Evolutionary conservation across 2,797 vertebrate species (phyloP).

Genomic region (Aldrovandia affinis): DNA sequence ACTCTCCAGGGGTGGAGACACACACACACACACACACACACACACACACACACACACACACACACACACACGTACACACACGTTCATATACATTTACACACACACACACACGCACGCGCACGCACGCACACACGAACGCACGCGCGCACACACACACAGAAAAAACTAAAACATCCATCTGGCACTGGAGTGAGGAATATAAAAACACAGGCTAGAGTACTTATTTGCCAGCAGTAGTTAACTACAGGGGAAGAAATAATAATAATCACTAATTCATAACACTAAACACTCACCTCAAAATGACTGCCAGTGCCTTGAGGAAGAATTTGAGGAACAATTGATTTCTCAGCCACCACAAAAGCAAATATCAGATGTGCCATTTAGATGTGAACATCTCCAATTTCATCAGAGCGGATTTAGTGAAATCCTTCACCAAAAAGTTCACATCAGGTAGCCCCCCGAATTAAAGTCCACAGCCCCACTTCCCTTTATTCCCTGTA

Average conservation of each 20-base stretch:
- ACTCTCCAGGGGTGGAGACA: conserved; percentile 28
- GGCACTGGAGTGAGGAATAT: neutral
- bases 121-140: too few species aligned
- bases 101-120: neutral
- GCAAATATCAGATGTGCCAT: conserved; percentile 11
- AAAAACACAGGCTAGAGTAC: neutral
- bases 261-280: neutral
- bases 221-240: neutral
- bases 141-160: too few species aligned
- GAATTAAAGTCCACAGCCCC: neutral
- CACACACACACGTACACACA: neutral
- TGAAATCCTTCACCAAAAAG: neutral
- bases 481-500: neutral
- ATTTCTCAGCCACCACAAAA: neutral
- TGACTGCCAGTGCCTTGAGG: neutral
- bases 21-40: conserved; percentile 8
- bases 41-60: neutral
- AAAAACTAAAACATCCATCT: too few species aligned
- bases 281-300: neutral
- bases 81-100: neutral
- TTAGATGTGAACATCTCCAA: neutral
- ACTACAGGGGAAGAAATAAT: too few species aligned
- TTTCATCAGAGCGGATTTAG: neutral
- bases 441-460: neutral
- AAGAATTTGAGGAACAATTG: neutral